A percentile compares a stretch with the other conserved stretches of the same genome.
Evolutionary conservation across 2,888 invertebrate species (phyloP).

Genomic region (Athalia circularis): DNA sequence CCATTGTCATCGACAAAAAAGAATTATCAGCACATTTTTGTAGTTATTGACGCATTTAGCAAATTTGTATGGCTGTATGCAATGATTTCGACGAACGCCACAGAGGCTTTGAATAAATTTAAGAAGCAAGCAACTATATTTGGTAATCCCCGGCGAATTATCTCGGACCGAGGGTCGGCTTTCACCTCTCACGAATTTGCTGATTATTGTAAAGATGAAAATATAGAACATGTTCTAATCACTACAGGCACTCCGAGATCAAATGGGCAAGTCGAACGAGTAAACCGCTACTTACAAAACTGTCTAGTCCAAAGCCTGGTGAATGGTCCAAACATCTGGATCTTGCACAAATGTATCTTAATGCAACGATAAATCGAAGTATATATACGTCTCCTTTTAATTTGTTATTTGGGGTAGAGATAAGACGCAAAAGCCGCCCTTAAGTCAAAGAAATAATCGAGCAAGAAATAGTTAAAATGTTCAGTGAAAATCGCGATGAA

Average conservation of each 20-base stretch:
- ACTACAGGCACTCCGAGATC: no score
- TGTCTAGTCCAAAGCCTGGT: no score
- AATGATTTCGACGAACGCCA: conserved; percentile 46
- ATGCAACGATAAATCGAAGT: no score
- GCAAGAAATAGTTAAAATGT: no score
- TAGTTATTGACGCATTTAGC: conserved; percentile 47
- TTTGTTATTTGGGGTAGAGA: no score
- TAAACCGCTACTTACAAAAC: no score
- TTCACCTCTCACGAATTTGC: conserved; percentile 48
- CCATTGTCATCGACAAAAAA: conserved; percentile 48
- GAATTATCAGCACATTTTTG: conserved; percentile 49
- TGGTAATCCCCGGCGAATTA: conserved; percentile 53
- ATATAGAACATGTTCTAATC: conserved; percentile 45
- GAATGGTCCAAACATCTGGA: no score
- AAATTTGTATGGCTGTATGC: conserved; percentile 53
- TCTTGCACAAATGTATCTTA: no score
- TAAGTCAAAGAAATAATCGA: no score
- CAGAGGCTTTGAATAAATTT: conserved; percentile 47
- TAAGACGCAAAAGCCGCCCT: no score
- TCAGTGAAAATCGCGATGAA: conserved; percentile 23
- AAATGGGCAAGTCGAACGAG: no score
- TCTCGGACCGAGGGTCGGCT: conserved; percentile 48
- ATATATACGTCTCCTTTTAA: no score
- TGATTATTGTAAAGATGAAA: conserved; percentile 46
- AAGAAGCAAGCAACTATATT: conserved; percentile 48